Base-by-base conservation (phyloP, 1,140 invertebrate species). In the Lysiphlebus fabarum region DNA sequence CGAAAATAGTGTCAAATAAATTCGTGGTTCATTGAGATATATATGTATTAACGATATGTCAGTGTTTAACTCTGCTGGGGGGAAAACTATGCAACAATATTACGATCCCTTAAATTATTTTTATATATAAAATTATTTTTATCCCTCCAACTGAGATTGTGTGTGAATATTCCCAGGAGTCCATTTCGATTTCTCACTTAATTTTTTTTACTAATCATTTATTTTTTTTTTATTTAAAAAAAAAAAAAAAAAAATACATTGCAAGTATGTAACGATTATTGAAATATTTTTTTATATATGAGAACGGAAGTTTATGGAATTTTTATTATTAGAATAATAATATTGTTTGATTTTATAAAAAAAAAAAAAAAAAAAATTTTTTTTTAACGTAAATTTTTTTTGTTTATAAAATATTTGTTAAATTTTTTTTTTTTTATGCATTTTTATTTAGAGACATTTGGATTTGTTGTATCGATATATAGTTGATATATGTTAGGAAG, bases 51-150 rank as follows among this genome's bases (percentile, higher is more conserved):
- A 12, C 55, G 55, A 57, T 57, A 57, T 45, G 55, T 36, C 33
- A 40, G 45, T 57, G 14, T 57, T 57, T 57, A 57, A 57, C 55
- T 26, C 55, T 17, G 43, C 36, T 38, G 55, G 55, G 12, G 36
- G 34, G 41, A 38, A 42, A 43, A 26, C 17, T 26, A 12, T 42
- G 53, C 53, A 45, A 55, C 53, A 49, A 48, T 45, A 57, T 40
- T 48, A 37, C 55, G 55, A 49, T 57, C 51, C 51, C 41, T 43
- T 9, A 26, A 36, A 26, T 26, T 26, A 26, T 26, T 26, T 2
- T 26, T 26, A 2, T 26, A 26, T 26, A 26, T 26, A 26, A 26
- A 26, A 4, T 26, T 4, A 26, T 26, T 26, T 26, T 26, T 26
- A 26, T 26, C 17, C 17, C 17, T 26, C 17, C 17, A 26, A 26